Base-by-base conservation (phyloP, 2,888 invertebrate genomes). In the Tetropium fuscum region DNA sequence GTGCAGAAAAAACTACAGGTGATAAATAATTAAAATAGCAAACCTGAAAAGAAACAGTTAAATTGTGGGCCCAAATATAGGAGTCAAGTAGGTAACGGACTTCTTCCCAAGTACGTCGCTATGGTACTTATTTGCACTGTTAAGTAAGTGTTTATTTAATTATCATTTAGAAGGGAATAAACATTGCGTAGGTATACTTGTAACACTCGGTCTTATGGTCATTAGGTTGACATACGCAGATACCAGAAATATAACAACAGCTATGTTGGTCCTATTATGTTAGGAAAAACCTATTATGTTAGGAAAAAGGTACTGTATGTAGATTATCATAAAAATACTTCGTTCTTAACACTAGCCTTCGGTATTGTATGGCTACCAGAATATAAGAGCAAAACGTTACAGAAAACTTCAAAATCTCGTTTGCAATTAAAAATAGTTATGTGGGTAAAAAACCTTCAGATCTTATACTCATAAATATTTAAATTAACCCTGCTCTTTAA, bases 371-470 rank as follows among this genome's bases (percentile, higher is more conserved):
- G 15, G 34, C 15, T 6, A 15, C 11, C 34, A 34, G 27, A 16
- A 10, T 11, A 22, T 43, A 27, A 4, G 15, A 15, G 11, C 13
- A 34, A 34, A 34, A 34, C 15, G 16, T 44, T 44, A 44, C 16
- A 19, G 20, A 53, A 32, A 43, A 15, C 25, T 30, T 13, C 38
- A 30, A 45, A 44, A 43, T 45, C 51, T 47, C 8, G 25, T 53
- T 47, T n/a, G 53, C 32, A 47, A 53, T 56, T 56, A 11, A 40
- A 47, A 30, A 41, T 40, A 18, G 5, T 7, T 43, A 53, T 45
- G 58, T 58, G 58, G 58, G 58, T 18, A 53, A 32, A 41, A 8
- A 45, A 53, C 58, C 53, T 58, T 53, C 47, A 20, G 25, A 27
- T 3, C 20, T 8, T 30, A 43, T 15, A 20, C 40, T 53, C 30